Evolutionary conservation across 2,797 vertebrate species (phyloP).

Genomic region (Valencia hispanica): DNA sequence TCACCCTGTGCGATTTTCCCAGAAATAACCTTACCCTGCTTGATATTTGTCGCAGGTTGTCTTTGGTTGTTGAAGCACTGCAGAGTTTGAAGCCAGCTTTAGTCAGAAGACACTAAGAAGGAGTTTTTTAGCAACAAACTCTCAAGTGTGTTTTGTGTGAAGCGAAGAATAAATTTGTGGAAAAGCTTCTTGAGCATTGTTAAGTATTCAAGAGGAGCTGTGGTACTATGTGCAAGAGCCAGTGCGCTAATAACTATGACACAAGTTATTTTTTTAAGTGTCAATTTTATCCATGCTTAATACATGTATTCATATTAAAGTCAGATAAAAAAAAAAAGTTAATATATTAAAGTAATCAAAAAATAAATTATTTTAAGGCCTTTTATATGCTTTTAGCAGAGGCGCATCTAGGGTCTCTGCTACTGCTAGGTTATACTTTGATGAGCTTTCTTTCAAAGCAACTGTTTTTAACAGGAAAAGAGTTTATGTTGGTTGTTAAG

Average conservation of each 20-base stretch:
- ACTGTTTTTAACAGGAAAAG: neutral
- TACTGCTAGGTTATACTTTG: neutral
- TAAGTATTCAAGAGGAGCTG: neutral
- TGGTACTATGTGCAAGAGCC: neutral
- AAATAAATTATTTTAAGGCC: neutral
- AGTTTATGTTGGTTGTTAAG: neutral
- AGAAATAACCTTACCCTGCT: neutral
- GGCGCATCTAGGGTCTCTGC: neutral
- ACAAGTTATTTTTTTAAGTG: neutral
- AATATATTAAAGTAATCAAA: neutral
- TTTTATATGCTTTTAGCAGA: neutral
- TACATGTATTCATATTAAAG: neutral
- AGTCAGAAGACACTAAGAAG: neutral
- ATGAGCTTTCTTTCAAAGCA: neutral
- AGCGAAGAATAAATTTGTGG: neutral
- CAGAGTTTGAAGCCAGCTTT: neutral
- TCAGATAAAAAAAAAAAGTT: neutral
- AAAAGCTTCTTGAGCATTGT: neutral
- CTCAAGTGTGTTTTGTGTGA: neutral
- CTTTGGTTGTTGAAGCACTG: neutral
- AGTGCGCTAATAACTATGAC: neutral
- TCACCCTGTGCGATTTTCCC: neutral
- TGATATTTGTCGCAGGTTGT: neutral
- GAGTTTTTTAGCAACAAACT: neutral
- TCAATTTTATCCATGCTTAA: neutral